Evolutionary conservation across 2,797 vertebrate species (phyloP).

Genomic region (Petrocephalus sullivani): DNA sequence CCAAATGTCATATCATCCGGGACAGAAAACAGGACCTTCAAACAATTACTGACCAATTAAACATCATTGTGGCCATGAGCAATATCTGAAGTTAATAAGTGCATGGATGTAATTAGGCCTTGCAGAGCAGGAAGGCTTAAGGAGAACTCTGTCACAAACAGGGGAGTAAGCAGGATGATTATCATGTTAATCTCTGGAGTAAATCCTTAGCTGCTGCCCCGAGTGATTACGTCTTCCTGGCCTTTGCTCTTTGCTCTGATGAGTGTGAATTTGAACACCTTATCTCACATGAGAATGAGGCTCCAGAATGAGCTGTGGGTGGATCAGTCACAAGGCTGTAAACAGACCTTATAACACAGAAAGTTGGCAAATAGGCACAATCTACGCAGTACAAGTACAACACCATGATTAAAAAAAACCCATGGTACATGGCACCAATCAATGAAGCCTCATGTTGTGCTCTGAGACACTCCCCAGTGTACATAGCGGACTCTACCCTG

Average conservation of each 20-base stretch:
- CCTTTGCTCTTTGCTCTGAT: neutral
- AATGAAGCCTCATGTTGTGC: neutral
- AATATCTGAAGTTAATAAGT: neutral
- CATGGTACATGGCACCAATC: neutral
- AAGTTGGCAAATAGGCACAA: neutral
- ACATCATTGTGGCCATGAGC: neutral
- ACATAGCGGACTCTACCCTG: neutral
- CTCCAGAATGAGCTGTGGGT: neutral
- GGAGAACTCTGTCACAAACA: neutral
- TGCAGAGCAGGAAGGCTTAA: conserved; percentile 9
- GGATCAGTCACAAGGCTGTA: neutral
- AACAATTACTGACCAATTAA: neutral
- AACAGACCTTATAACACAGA: neutral
- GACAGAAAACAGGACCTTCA: neutral
- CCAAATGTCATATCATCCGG: neutral
- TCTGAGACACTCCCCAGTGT: neutral
- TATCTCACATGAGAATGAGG: neutral
- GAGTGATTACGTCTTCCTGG: neutral
- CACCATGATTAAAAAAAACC: neutral
- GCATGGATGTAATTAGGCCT: neutral
- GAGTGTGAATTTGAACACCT: neutral
- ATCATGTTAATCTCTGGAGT: neutral
- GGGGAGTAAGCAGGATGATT: neutral
- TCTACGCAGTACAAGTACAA: neutral
- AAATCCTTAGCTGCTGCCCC: neutral